Evolutionary conservation across 2,797 vertebrate genomes (phyloP).

Genomic region (Lacerta agilis): DNA sequence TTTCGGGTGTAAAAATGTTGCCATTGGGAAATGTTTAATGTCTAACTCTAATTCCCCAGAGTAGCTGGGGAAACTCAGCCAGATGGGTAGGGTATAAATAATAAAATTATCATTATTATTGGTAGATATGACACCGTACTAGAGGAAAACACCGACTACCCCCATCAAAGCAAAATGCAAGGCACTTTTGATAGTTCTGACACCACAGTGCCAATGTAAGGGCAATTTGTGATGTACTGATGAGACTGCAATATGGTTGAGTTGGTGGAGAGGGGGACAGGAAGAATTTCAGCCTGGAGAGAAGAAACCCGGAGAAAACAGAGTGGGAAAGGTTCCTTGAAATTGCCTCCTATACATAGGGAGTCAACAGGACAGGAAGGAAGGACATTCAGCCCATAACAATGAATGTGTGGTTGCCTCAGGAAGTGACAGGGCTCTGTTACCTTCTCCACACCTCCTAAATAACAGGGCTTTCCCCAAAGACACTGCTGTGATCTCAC

Average conservation of each 20-base stretch:
- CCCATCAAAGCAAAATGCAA: not conserved
- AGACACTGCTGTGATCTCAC: conserved; percentile 20
- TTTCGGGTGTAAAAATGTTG: no score
- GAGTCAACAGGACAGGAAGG: conserved; percentile 29
- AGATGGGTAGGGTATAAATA: no score
- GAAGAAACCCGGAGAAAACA: not conserved
- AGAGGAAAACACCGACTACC: not conserved
- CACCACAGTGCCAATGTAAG: not conserved
- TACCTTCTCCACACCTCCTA: conserved; percentile 19
- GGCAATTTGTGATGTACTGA: not conserved
- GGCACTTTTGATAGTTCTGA: not conserved
- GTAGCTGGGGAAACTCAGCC: no score
- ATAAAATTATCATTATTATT: not conserved
- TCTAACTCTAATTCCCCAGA: no score
- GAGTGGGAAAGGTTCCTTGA: not conserved
- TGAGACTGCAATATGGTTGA: not conserved
- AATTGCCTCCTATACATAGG: not conserved
- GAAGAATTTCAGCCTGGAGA: not conserved
- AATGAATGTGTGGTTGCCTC: not conserved
- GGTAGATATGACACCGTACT: not conserved
- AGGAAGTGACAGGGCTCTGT: conserved; percentile 35
- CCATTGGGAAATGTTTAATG: no score
- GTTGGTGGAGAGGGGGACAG: not conserved
- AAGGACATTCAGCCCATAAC: not conserved
- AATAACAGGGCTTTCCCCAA: conserved; percentile 12